These are phyloP conservation scores for Craniophora ligustri DNA, from an alignment of 2,888 invertebrate species.

Conservation along the genomic window DNA sequence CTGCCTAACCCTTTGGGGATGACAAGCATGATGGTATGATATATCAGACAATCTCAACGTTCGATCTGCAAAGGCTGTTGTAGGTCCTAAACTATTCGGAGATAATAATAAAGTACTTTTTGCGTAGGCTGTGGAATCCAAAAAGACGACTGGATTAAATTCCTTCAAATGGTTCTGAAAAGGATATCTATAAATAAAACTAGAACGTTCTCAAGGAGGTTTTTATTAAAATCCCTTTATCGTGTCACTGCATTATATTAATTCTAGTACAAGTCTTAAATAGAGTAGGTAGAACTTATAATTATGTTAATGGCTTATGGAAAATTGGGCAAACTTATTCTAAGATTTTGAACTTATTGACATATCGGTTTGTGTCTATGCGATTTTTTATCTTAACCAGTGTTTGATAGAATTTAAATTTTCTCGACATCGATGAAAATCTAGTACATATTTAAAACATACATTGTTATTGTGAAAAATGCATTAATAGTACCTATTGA, in stretches of 20 bases:
- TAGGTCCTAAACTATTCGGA: neutral
- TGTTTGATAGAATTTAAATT: no score
- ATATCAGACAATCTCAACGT: neutral
- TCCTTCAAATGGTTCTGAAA: constrained; percentile 11
- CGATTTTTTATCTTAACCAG: no score
- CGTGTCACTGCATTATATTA: constrained; percentile 39
- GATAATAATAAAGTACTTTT: neutral
- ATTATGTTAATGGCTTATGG: constrained; percentile 17
- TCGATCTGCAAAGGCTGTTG: neutral
- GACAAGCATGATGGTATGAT: no score
- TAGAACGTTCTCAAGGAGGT: constrained; percentile 35
- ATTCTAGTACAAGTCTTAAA: constrained; percentile 44
- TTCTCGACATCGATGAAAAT: no score
- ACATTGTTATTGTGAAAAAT: no score
- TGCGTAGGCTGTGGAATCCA: neutral
- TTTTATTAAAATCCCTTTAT: constrained; percentile 54
- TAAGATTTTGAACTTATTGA: no score
- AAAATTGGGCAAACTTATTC: constrained; percentile 6
- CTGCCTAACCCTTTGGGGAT: no score
- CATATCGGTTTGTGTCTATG: no score
- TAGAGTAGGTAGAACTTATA: constrained; percentile 36
- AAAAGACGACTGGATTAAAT: constrained; percentile 17
- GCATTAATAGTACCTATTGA: no score
- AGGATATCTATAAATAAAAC: constrained; percentile 40
- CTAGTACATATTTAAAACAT: no score